A percentile compares a stretch with the other conserved stretches of the same genome.
These are phyloP conservation scores for Drosophila lutescens DNA, from an alignment of 2,888 invertebrate species.

Conservation along the genomic window DNA sequence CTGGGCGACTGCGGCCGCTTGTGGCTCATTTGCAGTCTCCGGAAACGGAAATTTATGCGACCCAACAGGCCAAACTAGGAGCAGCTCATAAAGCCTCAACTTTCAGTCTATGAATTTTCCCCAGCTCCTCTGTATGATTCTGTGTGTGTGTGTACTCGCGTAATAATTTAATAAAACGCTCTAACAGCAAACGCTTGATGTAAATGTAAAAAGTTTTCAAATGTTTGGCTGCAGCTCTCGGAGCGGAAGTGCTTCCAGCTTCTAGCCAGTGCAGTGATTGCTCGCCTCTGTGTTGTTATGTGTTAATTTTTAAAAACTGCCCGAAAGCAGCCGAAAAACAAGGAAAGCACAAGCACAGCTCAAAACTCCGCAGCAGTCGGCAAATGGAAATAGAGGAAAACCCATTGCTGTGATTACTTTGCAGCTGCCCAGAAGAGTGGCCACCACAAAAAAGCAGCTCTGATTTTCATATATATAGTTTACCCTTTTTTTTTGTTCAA, in stretches of 20 bases:
- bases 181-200: conserved; percentile 74
- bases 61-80: conserved; percentile 52
- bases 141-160: conserved; percentile 26
- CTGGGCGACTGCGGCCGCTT: conserved; percentile 43
- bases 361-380: conserved; percentile 36
- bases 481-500: background rate
- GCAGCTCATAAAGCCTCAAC: conserved; percentile 48
- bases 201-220: conserved; percentile 78
- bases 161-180: conserved; percentile 78
- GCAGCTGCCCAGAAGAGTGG: conserved; percentile 24
- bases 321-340: conserved; percentile 53
- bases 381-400: conserved; percentile 73
- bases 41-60: conserved; percentile 69
- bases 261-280: conserved; percentile 66
- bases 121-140: background rate
- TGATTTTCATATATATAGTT: conserved; percentile 11
- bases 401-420: conserved; percentile 76
- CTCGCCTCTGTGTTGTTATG: conserved; percentile 46
- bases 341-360: conserved; percentile 42
- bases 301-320: conserved; percentile 78
- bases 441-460: conserved; percentile 22
- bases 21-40: conserved; percentile 69
- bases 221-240: conserved; percentile 55
- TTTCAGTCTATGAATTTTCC: conserved; percentile 40
- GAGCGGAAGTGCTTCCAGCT: conserved; percentile 68